Base-by-base conservation (phyloP, 2,888 invertebrate species). In the Cosmia pyralina region DNA sequence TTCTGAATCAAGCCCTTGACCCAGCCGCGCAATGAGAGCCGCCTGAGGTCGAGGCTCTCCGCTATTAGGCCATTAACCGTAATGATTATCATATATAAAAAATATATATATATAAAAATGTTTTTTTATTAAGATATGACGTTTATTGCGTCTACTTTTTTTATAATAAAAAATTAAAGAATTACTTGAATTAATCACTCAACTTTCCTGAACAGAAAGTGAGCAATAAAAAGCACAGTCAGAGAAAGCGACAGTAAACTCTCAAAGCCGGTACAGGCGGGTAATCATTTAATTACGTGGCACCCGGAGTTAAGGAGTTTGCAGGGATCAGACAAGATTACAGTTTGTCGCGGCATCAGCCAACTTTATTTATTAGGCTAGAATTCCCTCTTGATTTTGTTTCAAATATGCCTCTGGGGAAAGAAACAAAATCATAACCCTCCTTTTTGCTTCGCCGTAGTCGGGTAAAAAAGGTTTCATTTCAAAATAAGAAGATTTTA, bases 231-330 rank as follows among this genome's bases (percentile, higher is more conserved):
- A 79, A 82, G 55, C 22, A 66, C 76, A 81, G 60, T 77, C 41
- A 63, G 59, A 66, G 68, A 79, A 74, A 79, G 65, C 46, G 69
- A 60, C 44, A 71, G 62, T 74, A 70, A 73, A 79, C 58, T 84
- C 71, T 64, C 19, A 89, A 91, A 92, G 88, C 90, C 86, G 77
- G 87, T 81, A 86, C 86, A 85, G 87, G 77, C 84, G 88, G 87
- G 90, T 92, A 91, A 93, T 93, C 93, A 92, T 92, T 93, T 93
- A 93, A 93, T 93, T 93, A 93, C 91, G 89, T 89, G 90, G 88
- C 87, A 81, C 84, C 80, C 76, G 67, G 88, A 88, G 90, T 90
- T 89, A 88, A 88, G 89, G 89, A 91, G 90, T 92, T 92, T 86
- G 83, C 70, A 63, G 79, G 91, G 92, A 92, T 92, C 89, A 90